A percentile compares a stretch with the other conserved stretches of the same genome.
Conservation (phyloP, 2,113 vertebrate genomes). For the Piliocolobus tephrosceles region DNA sequence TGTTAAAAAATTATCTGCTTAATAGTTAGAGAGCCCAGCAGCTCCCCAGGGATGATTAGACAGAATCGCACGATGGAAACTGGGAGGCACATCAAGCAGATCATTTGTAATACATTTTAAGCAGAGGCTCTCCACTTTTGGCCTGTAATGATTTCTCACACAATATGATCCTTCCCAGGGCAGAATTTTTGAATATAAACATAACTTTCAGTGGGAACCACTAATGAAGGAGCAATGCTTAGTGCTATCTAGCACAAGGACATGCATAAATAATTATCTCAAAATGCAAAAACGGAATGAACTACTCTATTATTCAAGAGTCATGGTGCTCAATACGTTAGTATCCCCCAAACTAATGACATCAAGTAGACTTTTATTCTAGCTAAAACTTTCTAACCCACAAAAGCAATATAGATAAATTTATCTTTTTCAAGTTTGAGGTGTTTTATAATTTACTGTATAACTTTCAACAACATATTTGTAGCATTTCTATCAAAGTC, state of each 20-base stretch:
- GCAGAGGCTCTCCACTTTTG: slow-evolving; percentile 64
- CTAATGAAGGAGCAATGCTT: slow-evolving; percentile 71
- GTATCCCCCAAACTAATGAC: slow-evolving; percentile 63
- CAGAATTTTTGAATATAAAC: slow-evolving; percentile 60
- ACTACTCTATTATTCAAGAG: slow-evolving; percentile 65
- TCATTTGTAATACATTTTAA: slow-evolving; percentile 79
- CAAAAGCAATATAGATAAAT: slow-evolving; percentile 67
- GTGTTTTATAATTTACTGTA: slow-evolving; percentile 57
- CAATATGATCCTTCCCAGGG: slow-evolving; percentile 47
- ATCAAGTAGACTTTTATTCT: slow-evolving; percentile 66
- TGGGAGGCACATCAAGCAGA: slow-evolving; percentile 59
- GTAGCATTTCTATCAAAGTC: slow-evolving; percentile 34
- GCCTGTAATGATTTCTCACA: slow-evolving; percentile 71
- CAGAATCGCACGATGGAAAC: slow-evolving; percentile 55
- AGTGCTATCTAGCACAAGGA: slow-evolving; percentile 64
- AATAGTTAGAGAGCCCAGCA: slow-evolving; percentile 57
- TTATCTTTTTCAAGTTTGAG: slow-evolving; percentile 47
- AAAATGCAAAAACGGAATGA: slow-evolving; percentile 72
- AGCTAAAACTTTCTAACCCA: slow-evolving; percentile 67
- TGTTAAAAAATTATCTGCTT: slow-evolving; percentile 71
- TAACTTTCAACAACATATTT: slow-evolving; percentile 14
- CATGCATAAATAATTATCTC: slow-evolving; percentile 67
- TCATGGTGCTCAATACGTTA: slow-evolving; percentile 54
- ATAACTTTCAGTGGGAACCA: slow-evolving; percentile 67
- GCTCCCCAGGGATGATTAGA: slow-evolving; percentile 74